Evolutionary conservation across 2,888 invertebrate species (phyloP).

Genomic region (Stratiomys singularior): DNA sequence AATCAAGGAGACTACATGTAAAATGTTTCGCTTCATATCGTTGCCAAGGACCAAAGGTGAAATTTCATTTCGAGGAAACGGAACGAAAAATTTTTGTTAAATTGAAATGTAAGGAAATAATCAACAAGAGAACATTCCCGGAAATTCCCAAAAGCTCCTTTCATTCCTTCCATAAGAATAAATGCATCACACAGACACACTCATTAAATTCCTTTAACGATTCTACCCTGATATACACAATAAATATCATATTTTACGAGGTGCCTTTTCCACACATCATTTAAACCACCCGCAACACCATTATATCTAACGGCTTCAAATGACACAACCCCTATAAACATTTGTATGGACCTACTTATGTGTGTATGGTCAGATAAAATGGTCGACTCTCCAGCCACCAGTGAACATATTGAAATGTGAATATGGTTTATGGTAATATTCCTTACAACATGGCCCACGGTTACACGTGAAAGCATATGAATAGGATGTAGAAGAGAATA

Average conservation of each 20-base stretch:
- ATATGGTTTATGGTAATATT: slow-evolving; percentile 15
- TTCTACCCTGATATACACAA: neutral
- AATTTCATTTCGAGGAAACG: no score
- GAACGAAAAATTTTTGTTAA: no score
- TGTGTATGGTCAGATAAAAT: slow-evolving; percentile 10
- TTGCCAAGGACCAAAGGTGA: no score
- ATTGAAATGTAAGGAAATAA: no score
- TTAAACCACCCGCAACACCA: neutral
- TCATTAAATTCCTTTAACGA: no score
- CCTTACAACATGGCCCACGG: neutral
- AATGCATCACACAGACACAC: no score
- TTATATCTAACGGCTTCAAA: neutral
- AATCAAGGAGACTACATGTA: no score
- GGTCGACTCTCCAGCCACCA: neutral
- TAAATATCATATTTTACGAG: slow-evolving; percentile 12
- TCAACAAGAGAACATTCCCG: no score
- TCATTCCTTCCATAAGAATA: no score
- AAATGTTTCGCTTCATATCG: no score
- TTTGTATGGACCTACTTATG: neutral
- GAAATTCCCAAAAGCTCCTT: no score
- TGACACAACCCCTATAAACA: neutral
- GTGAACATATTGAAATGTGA: slow-evolving; percentile 6
- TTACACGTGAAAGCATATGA: neutral
- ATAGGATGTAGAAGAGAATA: neutral
- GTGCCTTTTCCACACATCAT: slow-evolving; percentile 29